phyloP scores from a whole-genome alignment of 1,140 invertebrate genomes.

The Mercenaria mercenaria region DNA sequence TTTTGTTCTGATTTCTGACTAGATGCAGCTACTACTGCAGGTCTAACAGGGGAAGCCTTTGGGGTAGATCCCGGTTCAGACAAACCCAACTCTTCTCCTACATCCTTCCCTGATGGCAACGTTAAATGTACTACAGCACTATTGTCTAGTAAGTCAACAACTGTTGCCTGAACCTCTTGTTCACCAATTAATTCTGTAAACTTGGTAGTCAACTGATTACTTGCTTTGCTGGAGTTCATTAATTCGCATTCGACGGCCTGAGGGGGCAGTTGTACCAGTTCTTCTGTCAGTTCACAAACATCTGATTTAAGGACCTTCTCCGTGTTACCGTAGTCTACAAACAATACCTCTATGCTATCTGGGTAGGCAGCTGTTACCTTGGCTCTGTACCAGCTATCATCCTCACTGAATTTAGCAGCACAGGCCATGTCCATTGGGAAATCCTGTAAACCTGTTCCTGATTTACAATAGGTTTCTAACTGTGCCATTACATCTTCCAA shows the following conservation, averaged over 20 bases:
- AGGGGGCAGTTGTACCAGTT: slow-evolving; percentile 44
- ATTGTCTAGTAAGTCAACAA: slow-evolving; percentile 27
- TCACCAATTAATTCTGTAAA: slow-evolving; percentile 48
- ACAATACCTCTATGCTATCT: slow-evolving; percentile 84
- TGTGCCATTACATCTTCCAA: slow-evolving; percentile 86
- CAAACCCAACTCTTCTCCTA: slow-evolving; percentile 33
- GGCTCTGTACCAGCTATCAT: slow-evolving; percentile 90
- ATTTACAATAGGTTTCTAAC: slow-evolving; percentile 60
- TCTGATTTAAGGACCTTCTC: slow-evolving; percentile 57
- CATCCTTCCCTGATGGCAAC: slow-evolving; percentile 12
- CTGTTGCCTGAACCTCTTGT: not conserved
- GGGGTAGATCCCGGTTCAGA: slow-evolving; percentile 21
- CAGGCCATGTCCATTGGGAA: slow-evolving; percentile 89
- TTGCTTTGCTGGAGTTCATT: slow-evolving; percentile 14
- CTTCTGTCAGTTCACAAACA: slow-evolving; percentile 28
- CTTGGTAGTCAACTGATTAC: slow-evolving; percentile 35
- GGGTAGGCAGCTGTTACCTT: slow-evolving; percentile 88
- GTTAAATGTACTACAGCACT: slow-evolving; percentile 12
- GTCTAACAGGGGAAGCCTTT: not conserved
- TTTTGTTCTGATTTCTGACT: not conserved
- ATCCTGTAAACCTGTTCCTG: not conserved
- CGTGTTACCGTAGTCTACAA: slow-evolving; percentile 88
- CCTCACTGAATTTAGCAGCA: slow-evolving; percentile 90
- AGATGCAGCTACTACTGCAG: not conserved
- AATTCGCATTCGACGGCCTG: slow-evolving; percentile 58